Base-by-base conservation (phyloP, 2,888 invertebrate species). In the Euzophera pinguis region DNA sequence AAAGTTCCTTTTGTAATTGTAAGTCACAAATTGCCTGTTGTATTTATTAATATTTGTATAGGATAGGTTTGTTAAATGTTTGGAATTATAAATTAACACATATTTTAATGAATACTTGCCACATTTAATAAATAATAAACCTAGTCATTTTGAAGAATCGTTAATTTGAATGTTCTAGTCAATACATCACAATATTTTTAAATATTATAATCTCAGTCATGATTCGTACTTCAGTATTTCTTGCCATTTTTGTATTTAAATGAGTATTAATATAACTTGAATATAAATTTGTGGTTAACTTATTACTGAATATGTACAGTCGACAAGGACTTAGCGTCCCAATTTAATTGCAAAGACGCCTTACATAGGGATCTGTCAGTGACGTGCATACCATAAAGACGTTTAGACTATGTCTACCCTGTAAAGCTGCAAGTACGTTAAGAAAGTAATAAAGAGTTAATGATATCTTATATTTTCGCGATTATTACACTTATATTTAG, bases 101-200 rank as follows among this genome's bases (percentile, higher is more conserved):
- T 22, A 22, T 22, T 22, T 22, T 22, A 22, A 22, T 22, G 22
- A 22, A 22, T 22, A 7, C 8, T 32, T 32, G 10, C 7, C 32
- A 32, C 8, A 32, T 13, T n/a, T 2, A 45, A 14, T 10, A 14
- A 16, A 10, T 8, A 32, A 32, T 3, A 32, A 45, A 32, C 10
- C 45, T 45, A 45, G 45, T 45, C 32, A 32, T 16, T 45, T 32
- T 34, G 10, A 45, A 45, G 45, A 32, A 45, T 45, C 45, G 32
- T 45, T 9, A 45, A 32, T 32, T 34, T 34, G 14, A 14, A 13
- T 32, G 3, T 34, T 45, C 45, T 45, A 45, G 45, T 45, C 45
- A 32, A 32, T 43, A n/a, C n/a, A 45, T 34, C 10, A 45, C 32
- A 16, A 32, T 29, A 10, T 13, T 45, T 39, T 45, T 34, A 45